Evolutionary conservation across 1,140 invertebrate species (phyloP).

Genomic region (Philotrypesis tridentata): DNA sequence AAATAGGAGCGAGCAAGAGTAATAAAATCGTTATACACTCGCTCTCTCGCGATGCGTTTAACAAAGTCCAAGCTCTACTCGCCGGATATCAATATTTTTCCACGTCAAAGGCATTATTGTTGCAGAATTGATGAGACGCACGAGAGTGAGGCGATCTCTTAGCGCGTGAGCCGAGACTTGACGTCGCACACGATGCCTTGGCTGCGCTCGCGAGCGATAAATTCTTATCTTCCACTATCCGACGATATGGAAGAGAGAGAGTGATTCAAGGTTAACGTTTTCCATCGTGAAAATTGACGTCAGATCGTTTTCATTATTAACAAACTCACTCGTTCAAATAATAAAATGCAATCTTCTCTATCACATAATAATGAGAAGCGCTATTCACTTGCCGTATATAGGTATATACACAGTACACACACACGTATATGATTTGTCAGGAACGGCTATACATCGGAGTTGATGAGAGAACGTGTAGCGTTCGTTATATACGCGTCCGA

Average conservation of each 20-base stretch:
- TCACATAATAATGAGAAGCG: neutral
- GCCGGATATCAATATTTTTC: neutral
- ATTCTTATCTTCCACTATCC: constrained; percentile 22
- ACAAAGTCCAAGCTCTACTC: neutral
- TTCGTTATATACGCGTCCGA: too few species aligned
- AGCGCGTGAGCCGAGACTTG: neutral
- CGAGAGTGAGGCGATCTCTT: neutral
- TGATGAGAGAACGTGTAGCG: neutral
- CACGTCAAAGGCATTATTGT: neutral
- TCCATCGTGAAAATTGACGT: constrained; percentile 8
- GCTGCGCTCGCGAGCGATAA: constrained; percentile 18
- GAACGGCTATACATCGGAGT: neutral
- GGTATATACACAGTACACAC: neutral
- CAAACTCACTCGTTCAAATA: neutral
- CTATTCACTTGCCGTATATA: neutral
- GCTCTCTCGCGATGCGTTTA: too few species aligned
- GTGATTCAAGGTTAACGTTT: neutral
- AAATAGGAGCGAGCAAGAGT: neutral
- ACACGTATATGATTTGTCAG: neutral
- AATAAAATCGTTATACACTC: neutral
- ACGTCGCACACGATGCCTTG: constrained; percentile 10
- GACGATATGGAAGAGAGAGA: neutral
- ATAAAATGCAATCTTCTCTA: neutral
- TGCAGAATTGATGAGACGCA: neutral
- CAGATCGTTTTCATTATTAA: neutral